A percentile compares a stretch with the other conserved stretches of the same genome.
Evolutionary conservation across 1,140 invertebrate genomes (phyloP).

Genomic region (Drosophila pandora): DNA sequence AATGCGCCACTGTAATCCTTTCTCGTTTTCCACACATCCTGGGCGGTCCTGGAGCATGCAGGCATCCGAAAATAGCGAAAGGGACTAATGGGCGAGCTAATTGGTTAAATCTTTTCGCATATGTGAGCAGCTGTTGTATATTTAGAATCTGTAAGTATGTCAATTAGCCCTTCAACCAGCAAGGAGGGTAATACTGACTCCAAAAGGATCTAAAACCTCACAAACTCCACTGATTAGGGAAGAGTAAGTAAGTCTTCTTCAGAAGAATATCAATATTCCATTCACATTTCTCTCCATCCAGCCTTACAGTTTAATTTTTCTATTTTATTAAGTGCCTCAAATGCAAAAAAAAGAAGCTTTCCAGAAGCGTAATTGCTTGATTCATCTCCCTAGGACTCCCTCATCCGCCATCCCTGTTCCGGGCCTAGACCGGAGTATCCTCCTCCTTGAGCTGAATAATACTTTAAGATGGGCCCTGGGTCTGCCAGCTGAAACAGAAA

Average conservation of each 20-base stretch:
- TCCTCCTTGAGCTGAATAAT: slow-evolving; percentile 64
- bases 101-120: slow-evolving; percentile 16
- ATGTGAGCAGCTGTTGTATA: slow-evolving; percentile 1
- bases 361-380: slow-evolving; percentile 65
- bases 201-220: neutral
- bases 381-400: slow-evolving; percentile 32
- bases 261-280: slow-evolving; percentile 40
- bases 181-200: neutral
- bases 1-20: neutral
- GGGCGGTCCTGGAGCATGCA: neutral
- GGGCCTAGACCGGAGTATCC: slow-evolving; percentile 17
- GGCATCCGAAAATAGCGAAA: slow-evolving; percentile 26
- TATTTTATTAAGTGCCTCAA: slow-evolving; percentile 64
- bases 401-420: neutral
- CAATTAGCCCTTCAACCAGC: slow-evolving; percentile 17
- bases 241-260: neutral
- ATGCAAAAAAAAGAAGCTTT: slow-evolving; percentile 49
- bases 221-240: neutral
- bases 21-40: neutral
- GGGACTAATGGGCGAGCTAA: slow-evolving; percentile 10
- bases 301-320: slow-evolving; percentile 47
- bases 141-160: slow-evolving; percentile 16
- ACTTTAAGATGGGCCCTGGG: slow-evolving; percentile 67
- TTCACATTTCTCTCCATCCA: slow-evolving; percentile 27
- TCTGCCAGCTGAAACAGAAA: slow-evolving; percentile 18